Evolutionary conservation across 1,140 invertebrate genomes (phyloP).

Genomic region (Dreissena rostriformis): DNA sequence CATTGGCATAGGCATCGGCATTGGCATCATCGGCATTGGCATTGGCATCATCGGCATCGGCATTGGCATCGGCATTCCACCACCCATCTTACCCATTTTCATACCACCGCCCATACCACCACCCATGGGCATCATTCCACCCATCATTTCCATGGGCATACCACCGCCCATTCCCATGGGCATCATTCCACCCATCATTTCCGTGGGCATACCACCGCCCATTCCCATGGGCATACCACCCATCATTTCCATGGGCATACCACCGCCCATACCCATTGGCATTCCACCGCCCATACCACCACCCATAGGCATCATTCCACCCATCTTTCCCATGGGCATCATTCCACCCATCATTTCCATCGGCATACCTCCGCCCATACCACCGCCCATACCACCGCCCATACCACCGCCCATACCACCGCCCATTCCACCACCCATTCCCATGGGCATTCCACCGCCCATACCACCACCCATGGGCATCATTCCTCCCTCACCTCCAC

Average conservation of each 20-base stretch:
- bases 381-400: background rate
- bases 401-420: slow-evolving; percentile 11
- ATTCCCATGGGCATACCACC: slow-evolving; percentile 37
- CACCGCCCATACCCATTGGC: background rate
- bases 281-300: background rate
- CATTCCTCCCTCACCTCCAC: background rate
- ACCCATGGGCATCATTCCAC: background rate
- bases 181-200: background rate
- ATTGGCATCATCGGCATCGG: slow-evolving; percentile 23
- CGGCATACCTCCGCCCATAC: background rate
- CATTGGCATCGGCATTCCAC: slow-evolving; percentile 29
- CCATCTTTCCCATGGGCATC: background rate
- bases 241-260: background rate
- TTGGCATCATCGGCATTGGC: slow-evolving; percentile 2
- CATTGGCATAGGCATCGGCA: slow-evolving; percentile 12
- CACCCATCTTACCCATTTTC: background rate
- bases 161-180: slow-evolving; percentile 13
- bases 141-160: slow-evolving; percentile 17
- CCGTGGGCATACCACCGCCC: slow-evolving; percentile 4
- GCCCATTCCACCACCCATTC: slow-evolving; percentile 7
- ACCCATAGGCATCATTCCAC: background rate
- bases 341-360: slow-evolving; percentile 22
- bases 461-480: background rate
- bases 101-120: background rate
- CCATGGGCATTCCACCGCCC: slow-evolving; percentile 35